Evolutionary conservation across 2,113 vertebrate species (phyloP).

Genomic region (Pteropus alecto): DNA sequence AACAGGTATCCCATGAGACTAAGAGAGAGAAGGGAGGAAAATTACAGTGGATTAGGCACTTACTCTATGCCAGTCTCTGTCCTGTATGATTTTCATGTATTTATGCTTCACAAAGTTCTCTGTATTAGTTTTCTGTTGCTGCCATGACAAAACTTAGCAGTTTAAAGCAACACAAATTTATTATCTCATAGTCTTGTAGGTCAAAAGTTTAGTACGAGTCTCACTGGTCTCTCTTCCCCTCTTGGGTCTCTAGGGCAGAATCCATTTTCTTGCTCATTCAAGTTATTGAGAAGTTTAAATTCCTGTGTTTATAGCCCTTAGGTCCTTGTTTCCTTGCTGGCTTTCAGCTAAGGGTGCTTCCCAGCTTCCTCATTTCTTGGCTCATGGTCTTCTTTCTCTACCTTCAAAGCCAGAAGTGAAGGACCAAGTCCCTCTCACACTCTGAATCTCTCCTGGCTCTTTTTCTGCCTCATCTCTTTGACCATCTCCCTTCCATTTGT

Average conservation of each 20-base stretch:
- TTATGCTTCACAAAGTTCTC: neutral
- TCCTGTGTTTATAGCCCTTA: neutral
- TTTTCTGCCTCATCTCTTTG: neutral
- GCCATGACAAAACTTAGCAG: neutral
- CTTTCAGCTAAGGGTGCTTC: neutral
- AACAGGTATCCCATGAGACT: neutral
- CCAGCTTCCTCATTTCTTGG: neutral
- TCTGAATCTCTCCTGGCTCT: neutral
- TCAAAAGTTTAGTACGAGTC: neutral
- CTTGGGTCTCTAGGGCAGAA: neutral
- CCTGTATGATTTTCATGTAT: neutral
- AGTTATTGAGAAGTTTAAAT: neutral
- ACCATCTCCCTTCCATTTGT: neutral
- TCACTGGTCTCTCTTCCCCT: neutral
- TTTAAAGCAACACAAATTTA: neutral
- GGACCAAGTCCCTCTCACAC: neutral
- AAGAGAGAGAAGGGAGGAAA: neutral
- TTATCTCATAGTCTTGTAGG: neutral
- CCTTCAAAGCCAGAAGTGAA: neutral
- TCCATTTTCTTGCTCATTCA: neutral
- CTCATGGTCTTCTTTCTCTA: neutral
- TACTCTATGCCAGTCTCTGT: neutral
- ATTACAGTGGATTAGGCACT: neutral
- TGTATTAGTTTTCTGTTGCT: neutral
- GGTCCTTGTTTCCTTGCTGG: neutral